Evolutionary conservation across 2,113 vertebrate species (phyloP).

Genomic region (Bettongia penicillata): DNA sequence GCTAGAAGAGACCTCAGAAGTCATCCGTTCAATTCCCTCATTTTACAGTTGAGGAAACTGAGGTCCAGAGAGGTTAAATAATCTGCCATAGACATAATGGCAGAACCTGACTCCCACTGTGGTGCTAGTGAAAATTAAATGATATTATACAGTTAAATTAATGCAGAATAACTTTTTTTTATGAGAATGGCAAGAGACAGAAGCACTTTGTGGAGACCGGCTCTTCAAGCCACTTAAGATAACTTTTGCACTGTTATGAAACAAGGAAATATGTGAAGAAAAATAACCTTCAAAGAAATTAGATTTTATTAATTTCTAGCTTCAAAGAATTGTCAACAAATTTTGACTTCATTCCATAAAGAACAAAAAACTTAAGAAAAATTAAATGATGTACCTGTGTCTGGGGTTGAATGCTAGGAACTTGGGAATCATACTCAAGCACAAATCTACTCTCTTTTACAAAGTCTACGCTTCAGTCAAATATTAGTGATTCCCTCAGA

Average conservation of each 20-base stretch:
- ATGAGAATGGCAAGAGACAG: constrained; percentile 80
- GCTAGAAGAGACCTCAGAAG: not conserved
- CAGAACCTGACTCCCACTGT: not conserved
- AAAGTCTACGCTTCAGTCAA: not conserved
- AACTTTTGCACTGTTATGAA: constrained; percentile 77
- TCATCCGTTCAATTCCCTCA: not conserved
- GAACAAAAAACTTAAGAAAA: constrained; percentile 71
- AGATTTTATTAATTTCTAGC: constrained; percentile 77
- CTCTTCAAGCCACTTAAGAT: constrained; percentile 76
- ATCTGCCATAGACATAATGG: not conserved
- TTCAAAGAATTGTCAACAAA: constrained; percentile 80
- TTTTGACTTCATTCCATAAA: constrained; percentile 85
- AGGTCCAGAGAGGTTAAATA: not conserved
- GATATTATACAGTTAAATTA: constrained; percentile 81
- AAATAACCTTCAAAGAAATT: constrained; percentile 75
- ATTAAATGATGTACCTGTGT: not conserved
- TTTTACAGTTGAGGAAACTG: not conserved
- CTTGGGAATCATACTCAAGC: not conserved
- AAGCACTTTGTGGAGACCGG: constrained; percentile 77
- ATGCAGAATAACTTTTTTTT: constrained; percentile 80
- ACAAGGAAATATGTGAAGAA: constrained; percentile 65
- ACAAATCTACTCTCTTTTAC: not conserved
- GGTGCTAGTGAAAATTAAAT: not conserved
- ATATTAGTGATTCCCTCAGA: not conserved
- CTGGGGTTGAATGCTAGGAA: not conserved